A percentile compares a stretch with the other conserved stretches of the same genome.
Evolutionary conservation across 2,113 vertebrate genomes (phyloP).

Genomic region (Mandrillus leucophaeus): DNA sequence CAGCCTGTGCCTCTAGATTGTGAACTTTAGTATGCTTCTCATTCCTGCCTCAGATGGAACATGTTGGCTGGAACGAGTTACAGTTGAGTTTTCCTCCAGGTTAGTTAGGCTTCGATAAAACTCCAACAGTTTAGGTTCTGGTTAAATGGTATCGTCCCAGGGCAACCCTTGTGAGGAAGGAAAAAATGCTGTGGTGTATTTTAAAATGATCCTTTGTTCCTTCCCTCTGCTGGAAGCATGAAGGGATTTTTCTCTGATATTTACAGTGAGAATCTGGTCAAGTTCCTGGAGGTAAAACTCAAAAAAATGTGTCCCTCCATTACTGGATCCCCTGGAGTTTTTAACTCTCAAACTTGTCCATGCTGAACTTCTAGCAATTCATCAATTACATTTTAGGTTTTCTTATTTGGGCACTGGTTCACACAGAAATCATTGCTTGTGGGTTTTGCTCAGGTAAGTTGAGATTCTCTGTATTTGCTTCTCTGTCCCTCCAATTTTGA

Average conservation of each 20-base stretch:
- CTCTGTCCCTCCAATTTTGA: background rate
- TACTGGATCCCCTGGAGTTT: background rate
- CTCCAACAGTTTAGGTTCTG: background rate
- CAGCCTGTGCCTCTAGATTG: background rate
- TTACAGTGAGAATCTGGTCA: background rate
- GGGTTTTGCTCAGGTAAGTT: background rate
- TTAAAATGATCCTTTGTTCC: background rate
- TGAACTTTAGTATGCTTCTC: background rate
- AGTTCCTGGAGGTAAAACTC: background rate
- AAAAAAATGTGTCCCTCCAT: too few species aligned
- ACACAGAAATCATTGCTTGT: background rate
- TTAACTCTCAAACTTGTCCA: background rate
- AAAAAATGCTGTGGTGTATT: background rate
- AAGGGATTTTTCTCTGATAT: background rate
- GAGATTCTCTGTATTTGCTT: background rate
- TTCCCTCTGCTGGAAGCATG: background rate
- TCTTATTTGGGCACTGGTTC: background rate
- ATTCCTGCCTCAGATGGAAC: accelerated
- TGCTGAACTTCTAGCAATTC: background rate
- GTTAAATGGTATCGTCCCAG: background rate
- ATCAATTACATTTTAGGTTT: background rate
- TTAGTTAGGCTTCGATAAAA: background rate
- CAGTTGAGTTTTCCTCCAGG: accelerated
- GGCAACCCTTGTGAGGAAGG: background rate
- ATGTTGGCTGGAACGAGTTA: background rate